Evolutionary conservation across 2,113 vertebrate species (phyloP), one percentile per base, ranked within the genome.

Genomic region (Rafetus swinhoei): DNA sequence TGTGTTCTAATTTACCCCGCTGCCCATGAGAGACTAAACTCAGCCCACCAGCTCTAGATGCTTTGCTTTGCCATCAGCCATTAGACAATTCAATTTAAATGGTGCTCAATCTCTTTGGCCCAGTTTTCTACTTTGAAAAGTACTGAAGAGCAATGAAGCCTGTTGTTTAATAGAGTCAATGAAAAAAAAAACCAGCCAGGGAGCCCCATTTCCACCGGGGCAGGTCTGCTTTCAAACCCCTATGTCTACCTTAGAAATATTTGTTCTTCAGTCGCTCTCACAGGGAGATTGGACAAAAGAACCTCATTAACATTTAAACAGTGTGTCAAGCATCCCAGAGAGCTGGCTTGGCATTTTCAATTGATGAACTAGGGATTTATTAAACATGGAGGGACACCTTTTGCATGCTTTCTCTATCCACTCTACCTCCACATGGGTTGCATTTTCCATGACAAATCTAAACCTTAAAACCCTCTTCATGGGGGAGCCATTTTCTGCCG

Each of bases 221-320:
- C 57, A 1, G 88, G 11, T 18, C 27, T 85, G 56, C 52, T 88
- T 95, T 82, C 62, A 54, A 86, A 52, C 53, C 79, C 72, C 88
- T 62, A 39, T 7, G 45, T 45, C 69, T 85, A 39, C 24, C 22
- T 45, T 85, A 77, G 56, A 96, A 95, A 88, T 92, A 81, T 79
- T 87, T 29, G 62, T 54, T 7, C 86, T 93, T 93, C 53, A 72
- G 88, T 91, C 77, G 76, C 32, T 25, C 85, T 86, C 69, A 88
- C 94, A 52, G 25, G 88, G 81, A 86, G 82, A 94, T 83, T 52
- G 88, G 16, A 50, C 52, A 84, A 88, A 94, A 86, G 13, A 79
- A 55, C 10, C 65, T 57, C 76, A 56, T 45, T 52, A 27, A 24
- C 55, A 24, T 74, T 85, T 57, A 76, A 90, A n/a, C 19, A 50